These are phyloP conservation scores for Syngnathus acus DNA, from an alignment of 2,797 vertebrate species.

Conservation along the genomic window DNA sequence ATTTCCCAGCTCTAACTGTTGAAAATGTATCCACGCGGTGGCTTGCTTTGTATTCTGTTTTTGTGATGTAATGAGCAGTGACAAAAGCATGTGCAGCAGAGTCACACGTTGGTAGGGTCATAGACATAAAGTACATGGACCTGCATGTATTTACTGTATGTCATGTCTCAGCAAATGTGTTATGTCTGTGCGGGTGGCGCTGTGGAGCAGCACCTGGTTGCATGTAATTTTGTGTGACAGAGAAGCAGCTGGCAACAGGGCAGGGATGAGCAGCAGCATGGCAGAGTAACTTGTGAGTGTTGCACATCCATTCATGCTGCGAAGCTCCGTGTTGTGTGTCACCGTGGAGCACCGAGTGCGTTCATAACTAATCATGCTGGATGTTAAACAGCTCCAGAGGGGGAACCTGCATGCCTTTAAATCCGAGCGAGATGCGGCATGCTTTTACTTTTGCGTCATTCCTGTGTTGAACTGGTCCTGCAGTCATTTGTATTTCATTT, in stretches of 20 bases:
- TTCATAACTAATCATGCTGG: neutral
- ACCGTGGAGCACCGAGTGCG: neutral
- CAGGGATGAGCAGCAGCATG: slow-evolving; percentile 11
- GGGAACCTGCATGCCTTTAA: slow-evolving; percentile 21
- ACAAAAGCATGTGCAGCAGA: neutral
- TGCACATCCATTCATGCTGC: neutral
- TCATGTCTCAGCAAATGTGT: slow-evolving; percentile 8
- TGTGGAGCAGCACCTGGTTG: slow-evolving; percentile 23
- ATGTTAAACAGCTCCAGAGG: neutral
- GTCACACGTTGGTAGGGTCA: slow-evolving; percentile 8
- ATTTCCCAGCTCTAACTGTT: too few relatives aligned
- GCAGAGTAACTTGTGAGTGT: neutral
- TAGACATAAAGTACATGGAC: slow-evolving; percentile 9
- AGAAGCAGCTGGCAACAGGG: slow-evolving; percentile 42
- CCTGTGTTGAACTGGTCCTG: slow-evolving; percentile 20
- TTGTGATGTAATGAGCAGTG: neutral
- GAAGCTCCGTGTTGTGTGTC: neutral
- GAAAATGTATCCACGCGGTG: neutral
- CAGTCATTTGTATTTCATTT: slow-evolving; percentile 31
- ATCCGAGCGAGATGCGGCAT: slow-evolving; percentile 25
- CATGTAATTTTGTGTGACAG: slow-evolving; percentile 56
- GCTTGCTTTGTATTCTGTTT: neutral
- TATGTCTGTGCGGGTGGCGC: slow-evolving; percentile 8
- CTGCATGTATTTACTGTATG: slow-evolving; percentile 6
- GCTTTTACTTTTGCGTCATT: slow-evolving; percentile 35